Evolutionary conservation across 2,888 invertebrate genomes (phyloP).

Genomic region (Nemotelus pantherinus): DNA sequence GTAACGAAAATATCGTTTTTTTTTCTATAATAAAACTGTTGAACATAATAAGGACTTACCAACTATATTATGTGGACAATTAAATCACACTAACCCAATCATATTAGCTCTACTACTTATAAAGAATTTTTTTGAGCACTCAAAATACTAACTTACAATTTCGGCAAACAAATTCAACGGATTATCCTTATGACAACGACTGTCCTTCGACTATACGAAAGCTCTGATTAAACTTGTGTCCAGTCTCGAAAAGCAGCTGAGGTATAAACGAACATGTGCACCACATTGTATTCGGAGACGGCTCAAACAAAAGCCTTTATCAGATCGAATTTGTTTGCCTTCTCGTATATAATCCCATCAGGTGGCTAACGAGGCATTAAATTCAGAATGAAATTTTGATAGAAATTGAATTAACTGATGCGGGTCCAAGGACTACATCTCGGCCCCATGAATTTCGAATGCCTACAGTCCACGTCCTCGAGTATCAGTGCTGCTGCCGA

Average conservation of each 20-base stretch:
- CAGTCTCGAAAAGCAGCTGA: too few species aligned
- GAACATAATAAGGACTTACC: constrained; percentile 9
- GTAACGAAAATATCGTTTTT: too few species aligned
- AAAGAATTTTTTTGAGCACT: too few species aligned
- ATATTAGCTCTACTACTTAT: too few species aligned
- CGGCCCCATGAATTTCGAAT: constrained; percentile 10
- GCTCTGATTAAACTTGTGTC: too few species aligned
- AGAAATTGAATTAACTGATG: constrained; percentile 46
- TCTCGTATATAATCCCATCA: constrained; percentile 50
- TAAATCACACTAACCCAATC: too few species aligned
- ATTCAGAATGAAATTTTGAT: constrained; percentile 47
- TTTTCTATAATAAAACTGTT: not conserved
- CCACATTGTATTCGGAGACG: not conserved
- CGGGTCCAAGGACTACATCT: constrained; percentile 20
- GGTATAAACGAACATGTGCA: not conserved
- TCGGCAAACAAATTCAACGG: too few species aligned
- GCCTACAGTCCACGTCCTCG: constrained; percentile 30
- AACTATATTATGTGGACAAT: not conserved
- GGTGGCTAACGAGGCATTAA: constrained; percentile 50
- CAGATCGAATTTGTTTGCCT: constrained; percentile 50
- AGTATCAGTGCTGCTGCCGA: not conserved
- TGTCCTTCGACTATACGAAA: too few species aligned
- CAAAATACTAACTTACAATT: too few species aligned
- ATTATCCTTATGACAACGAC: too few species aligned
- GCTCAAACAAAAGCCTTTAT: constrained; percentile 48